Evolutionary conservation across 2,113 vertebrate species (phyloP).

Genomic region (Antennarius striatus): DNA sequence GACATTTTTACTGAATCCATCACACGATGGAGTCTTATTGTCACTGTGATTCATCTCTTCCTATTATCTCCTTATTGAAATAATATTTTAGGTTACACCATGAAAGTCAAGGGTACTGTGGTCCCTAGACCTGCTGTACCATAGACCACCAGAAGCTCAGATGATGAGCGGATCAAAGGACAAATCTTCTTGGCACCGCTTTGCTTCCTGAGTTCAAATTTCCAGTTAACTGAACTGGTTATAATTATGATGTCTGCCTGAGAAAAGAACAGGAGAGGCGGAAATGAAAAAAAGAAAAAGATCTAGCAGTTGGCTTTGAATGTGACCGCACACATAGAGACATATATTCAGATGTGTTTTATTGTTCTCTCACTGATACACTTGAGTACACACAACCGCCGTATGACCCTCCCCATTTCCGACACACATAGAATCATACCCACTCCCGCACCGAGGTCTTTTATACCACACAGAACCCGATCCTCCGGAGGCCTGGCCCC

Average conservation of each 20-base stretch:
- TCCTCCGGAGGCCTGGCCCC: conserved; percentile 28
- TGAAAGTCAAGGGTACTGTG: conserved; percentile 25
- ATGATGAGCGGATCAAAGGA: conserved; percentile 54
- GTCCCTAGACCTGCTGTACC: conserved; percentile 7
- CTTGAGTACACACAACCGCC: neutral
- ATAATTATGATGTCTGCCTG: conserved; percentile 57
- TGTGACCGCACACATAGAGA: conserved; percentile 31
- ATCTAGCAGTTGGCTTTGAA: conserved; percentile 22
- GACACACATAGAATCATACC: neutral
- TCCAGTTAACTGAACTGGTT: conserved; percentile 61
- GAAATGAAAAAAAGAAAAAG: conserved; percentile 19
- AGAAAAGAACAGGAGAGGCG: conserved; percentile 16
- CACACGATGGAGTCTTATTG: conserved; percentile 1
- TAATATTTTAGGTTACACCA: conserved; percentile 29
- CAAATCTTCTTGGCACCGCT: conserved; percentile 48
- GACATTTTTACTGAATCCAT: neutral
- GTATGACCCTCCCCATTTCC: neutral
- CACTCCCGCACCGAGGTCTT: conserved; percentile 26
- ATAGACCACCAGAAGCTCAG: conserved; percentile 53
- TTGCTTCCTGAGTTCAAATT: conserved; percentile 64
- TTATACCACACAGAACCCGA: conserved; percentile 47
- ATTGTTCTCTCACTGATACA: conserved; percentile 29
- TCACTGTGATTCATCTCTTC: conserved; percentile 8
- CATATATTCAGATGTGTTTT: conserved; percentile 30
- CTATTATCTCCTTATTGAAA: conserved; percentile 37